Evolutionary conservation across 2,113 vertebrate species (phyloP).

Genomic region (Halichoerus grypus): DNA sequence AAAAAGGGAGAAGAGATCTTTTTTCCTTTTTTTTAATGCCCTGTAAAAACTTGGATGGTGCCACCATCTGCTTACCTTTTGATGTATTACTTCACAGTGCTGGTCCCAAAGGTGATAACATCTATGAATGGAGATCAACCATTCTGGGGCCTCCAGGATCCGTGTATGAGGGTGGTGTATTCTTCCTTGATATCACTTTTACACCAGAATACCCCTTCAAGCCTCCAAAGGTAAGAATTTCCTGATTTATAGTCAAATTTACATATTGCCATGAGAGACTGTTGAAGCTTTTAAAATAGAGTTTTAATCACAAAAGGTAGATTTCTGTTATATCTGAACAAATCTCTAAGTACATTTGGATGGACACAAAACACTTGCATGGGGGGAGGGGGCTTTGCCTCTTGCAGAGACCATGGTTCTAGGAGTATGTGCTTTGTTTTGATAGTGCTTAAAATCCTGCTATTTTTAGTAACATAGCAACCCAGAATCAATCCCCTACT

Average conservation of each 20-base stretch:
- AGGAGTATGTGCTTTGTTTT: not conserved
- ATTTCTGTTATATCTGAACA: not conserved
- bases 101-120: slow-evolving; percentile 98
- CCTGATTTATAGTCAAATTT: not conserved
- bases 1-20: not conserved
- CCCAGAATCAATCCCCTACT: not conserved
- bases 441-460: not conserved
- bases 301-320: slow-evolving; percentile 13
- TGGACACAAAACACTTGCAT: not conserved
- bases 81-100: slow-evolving; percentile 87
- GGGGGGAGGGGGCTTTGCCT: not conserved
- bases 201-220: slow-evolving; percentile 98
- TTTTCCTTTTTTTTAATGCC: not conserved
- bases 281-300: not conserved
- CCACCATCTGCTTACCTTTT: not conserved
- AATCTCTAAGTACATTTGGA: not conserved
- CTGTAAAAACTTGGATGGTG: not conserved
- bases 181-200: slow-evolving; percentile 97
- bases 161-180: slow-evolving; percentile 97
- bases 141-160: slow-evolving; percentile 97
- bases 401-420: slow-evolving; percentile 19
- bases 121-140: slow-evolving; percentile 98
- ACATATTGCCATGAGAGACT: not conserved
- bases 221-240: slow-evolving; percentile 95
- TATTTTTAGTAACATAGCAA: not conserved